Evolutionary conservation across 2,888 invertebrate genomes (phyloP), one percentile per base, ranked within the genome.

Genomic region (Chouioia cunea): DNA sequence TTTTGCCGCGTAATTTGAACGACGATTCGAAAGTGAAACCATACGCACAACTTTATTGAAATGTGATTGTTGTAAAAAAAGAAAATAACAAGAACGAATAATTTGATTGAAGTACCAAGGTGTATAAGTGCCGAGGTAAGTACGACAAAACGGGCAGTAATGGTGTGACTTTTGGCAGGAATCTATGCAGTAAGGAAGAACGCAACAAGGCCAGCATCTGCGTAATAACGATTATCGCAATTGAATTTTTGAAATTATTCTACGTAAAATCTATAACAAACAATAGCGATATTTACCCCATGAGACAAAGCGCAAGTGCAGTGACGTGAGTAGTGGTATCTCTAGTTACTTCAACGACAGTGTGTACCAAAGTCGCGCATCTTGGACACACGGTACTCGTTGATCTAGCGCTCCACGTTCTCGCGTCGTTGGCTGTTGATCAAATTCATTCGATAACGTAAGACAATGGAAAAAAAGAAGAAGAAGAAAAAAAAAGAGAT

Each of bases 121-220:
- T 43, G 68, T 75, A 76, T 86, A 87, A 57, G 87, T 86, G 71
- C 90, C 91, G 58, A 90, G 82, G 74, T 86, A 89, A 0, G 88
- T 81, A 65, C 86, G 86, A 76, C 90, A 90, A 76, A 88, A 87
- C 0, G 90, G 88, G 72, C 90, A 90, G 73, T 88, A 89, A 78
- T 90, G 90, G 65, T 88, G 87, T 22, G 87, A 86, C 74, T 87
- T 89, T 77, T 86, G 87, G 76, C 89, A 90, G 15, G 88, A 87
- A 71, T 89, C 86, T 82, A 88, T 85, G 78, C 89, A 90, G 78
- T 90, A 90, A 0, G 90, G 90, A 16, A 90, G 71, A 56, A 88
- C 88, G n/a, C 87, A 86, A 71, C 89, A 89, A 0, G 89, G 89
- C 89, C 89, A 90, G 79, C 86, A 87, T 71, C 87, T 87, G 81